These are phyloP conservation scores for Ericerus pela DNA, from an alignment of 1,140 invertebrate species.

Conservation along the genomic window DNA sequence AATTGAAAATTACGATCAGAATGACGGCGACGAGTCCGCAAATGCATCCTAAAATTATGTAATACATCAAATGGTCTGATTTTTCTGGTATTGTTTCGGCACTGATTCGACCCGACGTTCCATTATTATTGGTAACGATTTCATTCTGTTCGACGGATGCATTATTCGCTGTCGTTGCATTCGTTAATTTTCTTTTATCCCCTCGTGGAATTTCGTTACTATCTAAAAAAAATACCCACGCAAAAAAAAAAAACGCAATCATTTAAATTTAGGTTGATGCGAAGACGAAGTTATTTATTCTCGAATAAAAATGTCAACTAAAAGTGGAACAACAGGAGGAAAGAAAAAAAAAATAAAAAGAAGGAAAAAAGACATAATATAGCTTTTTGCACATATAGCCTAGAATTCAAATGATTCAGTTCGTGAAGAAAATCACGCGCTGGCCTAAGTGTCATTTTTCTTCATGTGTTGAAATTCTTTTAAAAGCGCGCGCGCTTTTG, in stretches of 20 bases:
- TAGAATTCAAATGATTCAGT: not conserved
- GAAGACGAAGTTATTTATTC: too few relatives aligned
- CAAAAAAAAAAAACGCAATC: too few relatives aligned
- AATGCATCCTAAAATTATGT: conserved; percentile 1
- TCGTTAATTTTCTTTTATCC: conserved; percentile 2
- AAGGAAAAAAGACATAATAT: too few relatives aligned
- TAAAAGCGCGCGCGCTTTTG: not conserved
- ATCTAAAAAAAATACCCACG: conserved; percentile 4
- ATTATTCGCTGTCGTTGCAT: not conserved
- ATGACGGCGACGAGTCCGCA: not conserved
- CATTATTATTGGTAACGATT: not conserved
- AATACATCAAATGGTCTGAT: conserved; percentile 1
- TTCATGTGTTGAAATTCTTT: not conserved
- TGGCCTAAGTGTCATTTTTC: conserved; percentile 6
- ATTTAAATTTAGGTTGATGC: too few relatives aligned
- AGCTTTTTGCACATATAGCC: too few relatives aligned
- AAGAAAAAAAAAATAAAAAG: not conserved
- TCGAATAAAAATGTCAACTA: not conserved
- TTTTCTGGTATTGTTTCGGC: conserved; percentile 6
- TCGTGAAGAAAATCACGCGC: not conserved
- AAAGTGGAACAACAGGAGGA: not conserved
- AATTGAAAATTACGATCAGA: conserved; percentile 1
- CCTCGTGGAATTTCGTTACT: not conserved
- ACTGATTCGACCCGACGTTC: conserved; percentile 1
- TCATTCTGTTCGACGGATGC: not conserved